Evolutionary conservation across 2,113 vertebrate genomes (phyloP), one percentile per base, ranked within the genome.

Genomic region (Rhizomys pruinosus): DNA sequence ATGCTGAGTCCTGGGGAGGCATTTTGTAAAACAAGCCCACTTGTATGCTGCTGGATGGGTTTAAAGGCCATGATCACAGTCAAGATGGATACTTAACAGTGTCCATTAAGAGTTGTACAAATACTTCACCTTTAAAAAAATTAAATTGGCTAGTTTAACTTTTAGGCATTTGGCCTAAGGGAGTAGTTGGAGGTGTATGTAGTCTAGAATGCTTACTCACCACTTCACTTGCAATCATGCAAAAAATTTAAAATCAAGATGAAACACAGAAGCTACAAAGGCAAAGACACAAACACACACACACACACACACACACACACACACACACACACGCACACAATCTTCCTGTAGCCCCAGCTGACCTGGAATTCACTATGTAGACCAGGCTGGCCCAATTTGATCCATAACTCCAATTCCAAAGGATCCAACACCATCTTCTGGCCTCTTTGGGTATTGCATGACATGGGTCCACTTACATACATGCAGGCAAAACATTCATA

Each of bases 141-240:
- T 68, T 22, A 61, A 3, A 84, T 81, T 86, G 81, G 44, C 47
- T 90, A 89, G 87, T 55, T 72, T 92, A 92, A 91, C 39, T 82
- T 79, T 59, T 84, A 47, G 84, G 10, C 66, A 84, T 64, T 89
- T 80, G 57, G 29, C 23, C 59, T 79, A 86, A 82, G n/a, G 34
- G 71, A 91, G 80, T 3, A 90, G 80, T 61, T 32, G 57, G 74
- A 44, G 8, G 3, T n/a, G n/a, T n/a, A n/a, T 57, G 0, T 64
- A 3, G 34, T 81, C 61, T 73, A 37, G n/a, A 68, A 87, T 87
- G 12, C 47, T 68, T 39, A 16, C 44, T 94, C n/a, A 37, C 6
- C 47, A 7, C 87, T 81, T 93, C 55, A 85, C 81, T 78, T 73
- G 32, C 71, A 63, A 2, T 55, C 47, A 52, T 77, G 64, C n/a